Evolutionary conservation across 2,888 invertebrate genomes (phyloP), one percentile per base, ranked within the genome.

Genomic region (Xestobium rufovillosum): DNA sequence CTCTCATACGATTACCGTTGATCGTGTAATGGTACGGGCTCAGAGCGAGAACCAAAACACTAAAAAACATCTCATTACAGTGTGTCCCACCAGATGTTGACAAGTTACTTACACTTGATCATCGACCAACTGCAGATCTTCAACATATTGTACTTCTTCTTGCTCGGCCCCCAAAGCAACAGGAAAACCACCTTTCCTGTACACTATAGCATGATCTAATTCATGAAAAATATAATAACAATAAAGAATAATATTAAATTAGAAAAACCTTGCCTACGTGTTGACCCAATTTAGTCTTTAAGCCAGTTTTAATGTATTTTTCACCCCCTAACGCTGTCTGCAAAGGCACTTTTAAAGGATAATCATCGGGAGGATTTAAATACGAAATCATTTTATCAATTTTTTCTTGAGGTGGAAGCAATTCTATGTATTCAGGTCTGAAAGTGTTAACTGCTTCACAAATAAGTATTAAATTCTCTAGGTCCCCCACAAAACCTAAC

Each of bases 1-100:
- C 74, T 31, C 73, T 67, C 1, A 80, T 56, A 3, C 71, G 63
- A 47, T 71, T 68, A 43, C 70, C 71, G 61, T 81, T 81, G 54
- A 69, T 60, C 2, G 75, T 71, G 54, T 75, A 81, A 44, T 72
- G 72, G 31, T 66, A 65, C 9, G 63, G 61, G 23, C 66, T 67
- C 55, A 77, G 69, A 47, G 61, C 68, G 43, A 77, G 53, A 10
- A 82, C 55, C 43, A 76, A 68, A 10, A 80, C 62, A 16, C 80
- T 82, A 68, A 13, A 70, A 70, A 39, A 47, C 37, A 31, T 34
- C 30, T 16, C 30, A 32, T 30, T 26, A 39, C 10, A 35, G 30
- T 10, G 29, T 38, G 14, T 25, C n/a, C n/a, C n/a, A n/a, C n/a
- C n/a, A n/a, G n/a, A n/a, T n/a, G n/a, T n/a, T n/a, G 52, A 1